These are phyloP conservation scores for Fundulus diaphanus DNA, from an alignment of 2,797 vertebrate genomes.

Conservation along the genomic window DNA sequence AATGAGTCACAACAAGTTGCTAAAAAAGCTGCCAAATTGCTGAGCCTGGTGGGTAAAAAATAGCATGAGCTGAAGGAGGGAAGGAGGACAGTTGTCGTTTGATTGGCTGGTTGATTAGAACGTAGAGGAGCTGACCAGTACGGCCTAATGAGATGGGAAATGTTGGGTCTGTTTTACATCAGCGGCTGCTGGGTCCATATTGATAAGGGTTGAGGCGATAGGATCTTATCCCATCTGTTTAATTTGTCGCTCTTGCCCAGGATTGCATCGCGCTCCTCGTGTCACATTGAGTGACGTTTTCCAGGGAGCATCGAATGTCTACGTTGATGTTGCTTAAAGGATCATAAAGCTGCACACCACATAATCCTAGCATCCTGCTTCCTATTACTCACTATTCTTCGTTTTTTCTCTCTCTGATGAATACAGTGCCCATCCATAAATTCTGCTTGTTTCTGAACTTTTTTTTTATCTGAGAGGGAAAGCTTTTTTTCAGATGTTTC, in stretches of 20 bases:
- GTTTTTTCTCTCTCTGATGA: background rate
- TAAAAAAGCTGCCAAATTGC: slow-evolving; percentile 34
- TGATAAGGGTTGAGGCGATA: slow-evolving; percentile 45
- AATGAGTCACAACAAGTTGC: slow-evolving; percentile 16
- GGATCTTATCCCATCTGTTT: slow-evolving; percentile 54
- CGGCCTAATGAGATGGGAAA: slow-evolving; percentile 62
- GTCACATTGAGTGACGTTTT: slow-evolving; percentile 77
- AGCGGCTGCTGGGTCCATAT: slow-evolving; percentile 49
- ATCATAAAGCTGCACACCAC: slow-evolving; percentile 55
- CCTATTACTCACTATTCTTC: slow-evolving; percentile 47
- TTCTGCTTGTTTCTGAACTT: background rate
- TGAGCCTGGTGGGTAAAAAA: slow-evolving; percentile 35
- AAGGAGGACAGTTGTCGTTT: slow-evolving; percentile 4
- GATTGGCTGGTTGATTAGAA: slow-evolving; percentile 52
- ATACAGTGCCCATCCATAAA: background rate
- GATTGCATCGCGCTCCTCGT: slow-evolving; percentile 52
- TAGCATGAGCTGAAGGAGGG: slow-evolving; percentile 15
- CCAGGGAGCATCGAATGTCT: slow-evolving; percentile 65
- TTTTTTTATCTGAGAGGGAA: background rate
- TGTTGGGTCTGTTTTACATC: slow-evolving; percentile 68
- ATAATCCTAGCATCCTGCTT: slow-evolving; percentile 61
- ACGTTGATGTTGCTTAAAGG: slow-evolving; percentile 42
- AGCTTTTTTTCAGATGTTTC: slow-evolving; percentile 11
- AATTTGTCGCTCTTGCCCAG: slow-evolving; percentile 61
- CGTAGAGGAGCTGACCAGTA: slow-evolving; percentile 31